A percentile compares a stretch with the other conserved stretches of the same genome.
Evolutionary conservation across 30 jellyfish, hydroid and myxozoan species (phyloP).

Genomic region (Pelagia noctiluca): DNA sequence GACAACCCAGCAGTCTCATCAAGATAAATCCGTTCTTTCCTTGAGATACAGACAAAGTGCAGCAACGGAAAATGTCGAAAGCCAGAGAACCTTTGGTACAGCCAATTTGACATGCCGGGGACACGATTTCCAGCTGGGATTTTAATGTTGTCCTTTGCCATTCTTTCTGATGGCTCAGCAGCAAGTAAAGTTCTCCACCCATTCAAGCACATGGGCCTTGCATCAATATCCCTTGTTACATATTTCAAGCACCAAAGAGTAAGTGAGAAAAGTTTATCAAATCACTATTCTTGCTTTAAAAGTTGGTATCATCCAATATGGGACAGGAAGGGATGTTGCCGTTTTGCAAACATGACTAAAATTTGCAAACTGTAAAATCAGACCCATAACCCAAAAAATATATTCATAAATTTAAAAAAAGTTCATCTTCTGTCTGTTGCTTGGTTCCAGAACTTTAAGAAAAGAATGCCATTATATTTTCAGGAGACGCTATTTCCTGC

Average conservation of each 20-base stretch:
- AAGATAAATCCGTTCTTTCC: constrained; percentile 21
- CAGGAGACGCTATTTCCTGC: too few species aligned
- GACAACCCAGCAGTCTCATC: too few species aligned
- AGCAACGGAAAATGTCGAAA: constrained; percentile 22
- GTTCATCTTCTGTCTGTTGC: too few species aligned
- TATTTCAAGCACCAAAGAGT: constrained; percentile 39
- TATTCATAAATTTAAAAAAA: too few species aligned
- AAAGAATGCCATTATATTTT: neutral
- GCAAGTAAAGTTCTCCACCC: constrained; percentile 35
- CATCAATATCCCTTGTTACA: constrained; percentile 25
- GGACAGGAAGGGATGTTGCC: too few species aligned
- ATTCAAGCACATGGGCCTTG: too few species aligned
- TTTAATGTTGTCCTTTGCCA: constrained; percentile 24
- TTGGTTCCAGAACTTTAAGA: neutral
- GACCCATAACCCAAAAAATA: too few species aligned
- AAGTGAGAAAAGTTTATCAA: neutral
- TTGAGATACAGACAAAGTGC: constrained; percentile 43
- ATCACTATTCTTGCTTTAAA: neutral
- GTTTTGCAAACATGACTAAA: too few species aligned
- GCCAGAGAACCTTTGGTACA: too few species aligned
- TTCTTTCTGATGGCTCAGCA: constrained; percentile 35
- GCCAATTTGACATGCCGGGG: too few species aligned
- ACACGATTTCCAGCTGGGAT: constrained; percentile 28
- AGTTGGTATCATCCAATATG: neutral
- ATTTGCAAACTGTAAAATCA: too few species aligned